Evolutionary conservation across 2,888 invertebrate species (phyloP), one percentile per base, ranked within the genome.

Genomic region (Smittia aterrima): DNA sequence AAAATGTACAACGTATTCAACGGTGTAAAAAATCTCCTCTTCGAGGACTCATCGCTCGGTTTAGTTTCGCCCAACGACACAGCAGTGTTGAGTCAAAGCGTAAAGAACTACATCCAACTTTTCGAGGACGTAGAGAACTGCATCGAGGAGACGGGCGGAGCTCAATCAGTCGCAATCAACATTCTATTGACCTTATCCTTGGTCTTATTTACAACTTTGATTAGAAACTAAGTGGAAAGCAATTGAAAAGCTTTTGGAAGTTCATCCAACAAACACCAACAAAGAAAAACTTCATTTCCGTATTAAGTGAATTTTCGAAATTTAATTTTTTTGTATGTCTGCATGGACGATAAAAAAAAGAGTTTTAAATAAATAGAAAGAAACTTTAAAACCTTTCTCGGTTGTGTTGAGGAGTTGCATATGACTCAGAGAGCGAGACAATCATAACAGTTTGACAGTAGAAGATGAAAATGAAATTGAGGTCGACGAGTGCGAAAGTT

Each of bases 31-130:
- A 83, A 90, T 79, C 80, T 90, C 4, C 80, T 90, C 0, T 90
- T 90, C 82, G 88, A 87, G 81, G 87, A 88, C 77, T 85, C 87
- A 0, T 87, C 87, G 0, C 83, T 85, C 0, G 87, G 87, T 1
- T 27, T 27, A 27, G 27, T 25, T 25, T 83, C 86, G 16, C 83
- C 84, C 0, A 79, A 83, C 0, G 79, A 79, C 0, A 77, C 79
- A 0, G 79, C 84, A 22, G n/a, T n/a, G n/a, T 71, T 77, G 25
- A 76, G 76, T 1, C 80, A 80, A 70, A 82, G 84, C 0, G 86
- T 88, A 0, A 81, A 82, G 74, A 87, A 86, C 75, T 89, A 88
- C 77, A 85, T 86, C 13, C 84, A 86, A 32, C 78, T 89, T 7
- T 86, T 89, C 78, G 79, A 78, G 75, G 85, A 80, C 81, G 82